Evolutionary conservation across 2,113 vertebrate species (phyloP).

Genomic region (Cebus imitator): DNA sequence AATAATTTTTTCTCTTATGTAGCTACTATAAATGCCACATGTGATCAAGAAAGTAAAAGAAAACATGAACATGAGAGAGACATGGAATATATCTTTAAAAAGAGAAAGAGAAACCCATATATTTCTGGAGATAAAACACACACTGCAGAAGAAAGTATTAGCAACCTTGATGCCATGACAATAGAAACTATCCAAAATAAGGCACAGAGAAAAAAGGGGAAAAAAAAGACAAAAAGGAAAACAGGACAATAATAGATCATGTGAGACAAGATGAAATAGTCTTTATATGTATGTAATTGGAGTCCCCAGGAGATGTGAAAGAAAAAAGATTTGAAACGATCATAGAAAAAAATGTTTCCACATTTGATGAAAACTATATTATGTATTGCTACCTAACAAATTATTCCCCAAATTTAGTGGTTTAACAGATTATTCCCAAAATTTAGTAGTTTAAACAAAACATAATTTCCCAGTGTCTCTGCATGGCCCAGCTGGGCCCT

Average conservation of each 20-base stretch:
- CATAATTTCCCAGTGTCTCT: neutral
- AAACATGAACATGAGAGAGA: neutral
- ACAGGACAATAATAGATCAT: neutral
- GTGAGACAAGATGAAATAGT: neutral
- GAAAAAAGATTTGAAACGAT: neutral
- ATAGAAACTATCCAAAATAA: neutral
- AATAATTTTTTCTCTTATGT: neutral
- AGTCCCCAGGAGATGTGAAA: neutral
- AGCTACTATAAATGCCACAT: neutral
- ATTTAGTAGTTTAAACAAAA: neutral
- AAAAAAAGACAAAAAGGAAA: neutral
- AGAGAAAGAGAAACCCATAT: neutral
- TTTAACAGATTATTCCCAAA: neutral
- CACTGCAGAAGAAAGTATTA: neutral
- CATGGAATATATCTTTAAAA: neutral
- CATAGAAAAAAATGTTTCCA: neutral
- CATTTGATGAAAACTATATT: neutral
- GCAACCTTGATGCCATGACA: neutral
- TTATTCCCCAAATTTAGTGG: neutral
- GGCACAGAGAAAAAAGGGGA: neutral
- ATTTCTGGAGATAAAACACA: conserved; percentile 25
- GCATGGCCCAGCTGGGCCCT: neutral
- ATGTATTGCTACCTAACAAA: neutral
- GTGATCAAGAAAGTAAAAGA: neutral
- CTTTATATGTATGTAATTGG: neutral